A percentile compares a stretch with the other conserved stretches of the same genome.
Conservation (phyloP, 2,797 vertebrate species). For the Otus scops region DNA sequence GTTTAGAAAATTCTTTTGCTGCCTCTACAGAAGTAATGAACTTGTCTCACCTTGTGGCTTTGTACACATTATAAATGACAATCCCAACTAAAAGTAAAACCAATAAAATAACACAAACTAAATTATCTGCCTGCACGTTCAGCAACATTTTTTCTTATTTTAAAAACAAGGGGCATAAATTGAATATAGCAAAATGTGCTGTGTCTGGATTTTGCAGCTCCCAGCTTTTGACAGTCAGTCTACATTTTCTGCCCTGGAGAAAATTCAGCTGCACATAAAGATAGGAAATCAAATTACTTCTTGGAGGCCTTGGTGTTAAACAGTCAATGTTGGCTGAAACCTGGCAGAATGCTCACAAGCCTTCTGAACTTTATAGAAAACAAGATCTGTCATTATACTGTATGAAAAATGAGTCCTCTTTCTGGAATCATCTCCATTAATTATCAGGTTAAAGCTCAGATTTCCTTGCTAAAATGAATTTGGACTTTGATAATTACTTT, state of each 20-base stretch:
- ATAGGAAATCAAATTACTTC: neutral
- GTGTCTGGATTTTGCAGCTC: neutral
- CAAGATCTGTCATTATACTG: neutral
- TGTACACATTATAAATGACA: neutral
- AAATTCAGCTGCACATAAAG: conserved; percentile 33
- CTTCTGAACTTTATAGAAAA: neutral
- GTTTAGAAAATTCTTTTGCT: neutral
- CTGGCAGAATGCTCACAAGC: neutral
- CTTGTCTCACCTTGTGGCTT: neutral
- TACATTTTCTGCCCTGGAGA: neutral
- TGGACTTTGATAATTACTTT: neutral
- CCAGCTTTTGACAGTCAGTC: neutral
- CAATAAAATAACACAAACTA: neutral
- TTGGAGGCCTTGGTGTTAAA: neutral
- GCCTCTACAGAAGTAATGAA: neutral
- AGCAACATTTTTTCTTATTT: neutral
- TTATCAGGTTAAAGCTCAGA: neutral
- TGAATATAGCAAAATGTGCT: neutral
- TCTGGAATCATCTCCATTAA: neutral
- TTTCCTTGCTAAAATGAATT: neutral
- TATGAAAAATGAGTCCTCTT: neutral
- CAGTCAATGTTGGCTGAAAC: neutral
- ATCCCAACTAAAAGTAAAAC: neutral
- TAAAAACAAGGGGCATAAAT: neutral
- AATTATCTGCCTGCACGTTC: neutral